These are phyloP conservation scores for Lacerta bilineata DNA, from an alignment of 2,797 vertebrate genomes.

Conservation along the genomic window DNA sequence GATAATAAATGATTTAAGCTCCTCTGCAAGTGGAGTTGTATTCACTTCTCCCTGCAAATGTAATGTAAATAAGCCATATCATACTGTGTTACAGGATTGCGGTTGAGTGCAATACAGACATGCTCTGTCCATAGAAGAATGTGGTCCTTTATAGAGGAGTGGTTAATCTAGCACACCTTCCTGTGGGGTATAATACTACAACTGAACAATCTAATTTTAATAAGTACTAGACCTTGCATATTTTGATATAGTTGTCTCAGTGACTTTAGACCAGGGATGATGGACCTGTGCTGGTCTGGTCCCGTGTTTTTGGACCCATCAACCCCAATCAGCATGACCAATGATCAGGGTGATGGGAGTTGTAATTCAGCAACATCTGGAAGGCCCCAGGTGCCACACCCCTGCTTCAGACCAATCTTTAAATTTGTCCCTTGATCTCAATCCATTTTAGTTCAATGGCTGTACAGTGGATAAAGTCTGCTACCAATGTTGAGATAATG, in stretches of 20 bases:
- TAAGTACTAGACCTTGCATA: not conserved
- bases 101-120: not conserved
- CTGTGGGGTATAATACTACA: not conserved
- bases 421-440: not conserved
- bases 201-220: not conserved
- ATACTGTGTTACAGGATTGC: not conserved
- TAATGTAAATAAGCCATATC: not conserved
- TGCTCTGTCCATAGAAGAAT: not conserved
- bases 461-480: not conserved
- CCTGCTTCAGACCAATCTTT: not conserved
- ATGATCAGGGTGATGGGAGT: not conserved
- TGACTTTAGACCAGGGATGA: not conserved
- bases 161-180: not conserved
- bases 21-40: not conserved
- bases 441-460: not conserved
- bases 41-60: not conserved
- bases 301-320: not conserved
- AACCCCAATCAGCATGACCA: not conserved
- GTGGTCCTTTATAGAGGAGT: not conserved
- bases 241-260: not conserved
- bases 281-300: no score
- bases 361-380: not conserved
- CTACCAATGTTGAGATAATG: slow-evolving; percentile 10
- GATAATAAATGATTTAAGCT: not conserved
- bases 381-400: not conserved